Conservation (phyloP, 1,140 invertebrate genomes). For the Eubasilissa regina region DNA sequence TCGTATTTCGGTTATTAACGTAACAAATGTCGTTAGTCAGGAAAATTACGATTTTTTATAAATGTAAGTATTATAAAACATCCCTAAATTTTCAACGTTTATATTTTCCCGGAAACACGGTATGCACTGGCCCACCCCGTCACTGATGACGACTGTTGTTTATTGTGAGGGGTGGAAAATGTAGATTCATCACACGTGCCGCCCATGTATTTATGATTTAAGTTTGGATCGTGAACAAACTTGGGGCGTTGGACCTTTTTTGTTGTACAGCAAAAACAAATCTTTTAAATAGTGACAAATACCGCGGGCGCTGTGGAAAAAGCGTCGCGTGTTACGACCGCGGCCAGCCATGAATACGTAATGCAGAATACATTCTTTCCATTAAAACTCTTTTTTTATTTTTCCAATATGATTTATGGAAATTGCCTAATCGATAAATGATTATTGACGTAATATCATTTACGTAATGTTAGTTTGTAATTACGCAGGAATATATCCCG, state of each 20-base stretch:
- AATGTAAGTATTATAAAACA: too few relatives aligned
- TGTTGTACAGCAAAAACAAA: constrained; percentile 40
- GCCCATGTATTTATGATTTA: constrained; percentile 45
- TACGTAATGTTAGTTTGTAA: too few relatives aligned
- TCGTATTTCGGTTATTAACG: too few relatives aligned
- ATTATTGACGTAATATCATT: background rate
- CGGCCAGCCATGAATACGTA: constrained; percentile 34
- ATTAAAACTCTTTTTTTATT: constrained; percentile 29
- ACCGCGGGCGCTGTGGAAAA: constrained; percentile 26
- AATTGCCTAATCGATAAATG: background rate
- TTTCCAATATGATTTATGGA: background rate
- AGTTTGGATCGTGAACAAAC: constrained; percentile 44
- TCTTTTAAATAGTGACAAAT: constrained; percentile 45
- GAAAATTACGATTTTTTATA: too few relatives aligned
- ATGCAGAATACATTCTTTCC: constrained; percentile 20
- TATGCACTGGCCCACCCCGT: constrained; percentile 9
- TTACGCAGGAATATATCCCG: too few relatives aligned
- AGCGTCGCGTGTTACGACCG: constrained; percentile 12
- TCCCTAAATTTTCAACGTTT: too few relatives aligned
- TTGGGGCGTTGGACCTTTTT: constrained; percentile 34
- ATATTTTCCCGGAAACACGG: too few relatives aligned
- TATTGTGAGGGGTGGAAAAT: constrained; percentile 33
- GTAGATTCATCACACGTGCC: constrained; percentile 44
- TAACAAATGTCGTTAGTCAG: too few relatives aligned
- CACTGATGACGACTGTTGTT: constrained; percentile 38